Base-by-base conservation (phyloP, 2,797 vertebrate genomes). In the Nasua narica region DNA sequence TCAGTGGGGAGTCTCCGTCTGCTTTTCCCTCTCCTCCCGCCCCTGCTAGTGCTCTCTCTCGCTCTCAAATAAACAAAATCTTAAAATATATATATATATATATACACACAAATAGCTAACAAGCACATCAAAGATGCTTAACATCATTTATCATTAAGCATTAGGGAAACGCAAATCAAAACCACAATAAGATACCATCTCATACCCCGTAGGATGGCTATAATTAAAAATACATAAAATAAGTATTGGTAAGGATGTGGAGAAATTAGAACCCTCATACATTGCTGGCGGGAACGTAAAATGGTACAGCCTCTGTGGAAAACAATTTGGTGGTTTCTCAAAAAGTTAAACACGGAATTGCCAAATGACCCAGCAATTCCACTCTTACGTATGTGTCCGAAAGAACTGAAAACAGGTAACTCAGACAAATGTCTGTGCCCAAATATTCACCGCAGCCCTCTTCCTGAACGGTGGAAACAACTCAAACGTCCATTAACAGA, bases 121-220 rank as follows among this genome's bases (percentile, higher is more conserved):
- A 83, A 52, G 50, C 37, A 90, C 82, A 58, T 9, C 14, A 90
- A 87, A 89, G 60, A 70, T 37, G 27, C 29, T 90, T 19, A 78
- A 43, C 50, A 52, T 43, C 37, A 65, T 43, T 40, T 27, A 27
- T 32, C 29, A 83, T 77, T 62, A 70, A 69, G 21, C 29, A 83
- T 70, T 56, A 70, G 69, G 37, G n/a, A 90, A 88, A 95, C 52
- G 14, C 43, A 92, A 81, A 86, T 86, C 25, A 86, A 94, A 94
- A 89, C 50, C 79, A 81, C 65, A 74, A 21, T 18, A 40, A 70
- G 50, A 56, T 43, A 56, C 13, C 69, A 60, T 10, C 86, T 83
- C 46, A 86, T 18, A 77, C 62, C 60, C 90, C 72, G 5, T 21
- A 85, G 58, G n/a, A 83, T 65, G 69, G 23, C 40, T 70, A 32